Base-by-base conservation (phyloP, 2,113 vertebrate genomes). In the Psettodes erumei region DNA sequence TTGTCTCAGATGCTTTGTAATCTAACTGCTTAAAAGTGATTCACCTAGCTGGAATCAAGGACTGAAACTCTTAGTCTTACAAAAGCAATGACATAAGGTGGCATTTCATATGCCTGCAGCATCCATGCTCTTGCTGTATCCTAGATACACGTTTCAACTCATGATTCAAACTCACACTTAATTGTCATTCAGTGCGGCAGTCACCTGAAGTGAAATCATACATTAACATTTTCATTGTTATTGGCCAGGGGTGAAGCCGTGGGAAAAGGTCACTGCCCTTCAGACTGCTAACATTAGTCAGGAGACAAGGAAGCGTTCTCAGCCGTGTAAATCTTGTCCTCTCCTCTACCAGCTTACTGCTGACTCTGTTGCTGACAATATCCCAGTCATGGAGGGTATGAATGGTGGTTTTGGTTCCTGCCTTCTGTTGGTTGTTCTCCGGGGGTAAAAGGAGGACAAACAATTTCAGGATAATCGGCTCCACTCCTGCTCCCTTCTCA, bases 371-470 rank as follows among this genome's bases (percentile, higher is more conserved):
- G 45, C 71, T 77, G 64, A 92, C 92, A 90, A 90, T 91, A 78
- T 72, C 70, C 63, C 32, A 92, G 82, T 92, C 90, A 93, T 56
- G 40, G 30, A 50, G 70, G 28, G 73, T 18, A 86, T 91, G 92
- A 93, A 92, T 93, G 70, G 89, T 82, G 71, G 69, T 47, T 78
- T 79, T 81, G 23, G 73, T 83, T 80, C 62, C 48, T 61, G 61
- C 63, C 21, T 65, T 78, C 76, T 88, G 84, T 84, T 59, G 43
- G 62, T 84, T 91, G 89, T 89, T 86, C 70, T 88, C 82, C 55
- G 51, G 76, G n/a, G 51, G 74, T 59, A 73, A 82, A 86, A 84
- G 21, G 53, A 87, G 68, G 87, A 82, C 80, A 90, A 90, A 90
- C 86, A 87, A 84, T 89, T 86, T 81, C 72, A 45, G 37, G 80